Percentiles rank a stretch among this genome's conserved stretches.
These are phyloP conservation scores for Girardinichthys multiradiatus DNA, from an alignment of 2,113 vertebrate species.

Conservation along the genomic window DNA sequence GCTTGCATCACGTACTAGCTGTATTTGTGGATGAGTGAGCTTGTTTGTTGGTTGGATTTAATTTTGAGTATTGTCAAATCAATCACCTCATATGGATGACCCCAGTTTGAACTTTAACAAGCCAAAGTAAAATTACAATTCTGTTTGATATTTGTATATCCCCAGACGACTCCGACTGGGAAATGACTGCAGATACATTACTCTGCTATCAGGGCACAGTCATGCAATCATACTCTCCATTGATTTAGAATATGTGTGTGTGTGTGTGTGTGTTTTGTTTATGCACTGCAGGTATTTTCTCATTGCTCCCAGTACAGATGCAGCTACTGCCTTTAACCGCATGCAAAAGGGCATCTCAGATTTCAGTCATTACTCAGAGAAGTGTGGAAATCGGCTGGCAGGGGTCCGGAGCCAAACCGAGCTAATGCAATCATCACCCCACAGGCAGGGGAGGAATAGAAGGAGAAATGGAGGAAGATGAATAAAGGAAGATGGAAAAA, in stretches of 20 bases:
- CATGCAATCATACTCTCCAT: not conserved
- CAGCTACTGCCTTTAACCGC: constrained; percentile 62
- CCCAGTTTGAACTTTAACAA: constrained; percentile 2
- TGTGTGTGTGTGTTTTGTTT: constrained; percentile 21
- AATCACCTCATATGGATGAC: constrained; percentile 7
- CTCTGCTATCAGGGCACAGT: constrained; percentile 19
- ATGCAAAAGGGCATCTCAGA: constrained; percentile 67
- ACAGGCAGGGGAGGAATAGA: constrained; percentile 16
- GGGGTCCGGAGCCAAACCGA: constrained; percentile 54
- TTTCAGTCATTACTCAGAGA: constrained; percentile 72
- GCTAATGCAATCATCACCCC: constrained; percentile 70
- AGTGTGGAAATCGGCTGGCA: constrained; percentile 66
- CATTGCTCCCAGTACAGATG: constrained; percentile 47
- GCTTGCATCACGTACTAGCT: constrained; percentile 29
- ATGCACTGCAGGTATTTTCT: constrained; percentile 32
- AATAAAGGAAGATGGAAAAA: constrained; percentile 56
- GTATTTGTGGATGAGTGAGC: constrained; percentile 20
- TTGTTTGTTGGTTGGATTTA: constrained; percentile 24
- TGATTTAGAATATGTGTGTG: constrained; percentile 26
- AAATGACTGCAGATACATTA: constrained; percentile 14
- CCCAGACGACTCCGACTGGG: not conserved
- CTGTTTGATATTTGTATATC: not conserved
- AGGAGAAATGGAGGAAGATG: constrained; percentile 30
- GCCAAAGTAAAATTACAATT: constrained; percentile 2
- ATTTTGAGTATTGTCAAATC: constrained; percentile 13